Base-by-base conservation (phyloP, 2,797 vertebrate species). In the Nannoperca obscura region DNA sequence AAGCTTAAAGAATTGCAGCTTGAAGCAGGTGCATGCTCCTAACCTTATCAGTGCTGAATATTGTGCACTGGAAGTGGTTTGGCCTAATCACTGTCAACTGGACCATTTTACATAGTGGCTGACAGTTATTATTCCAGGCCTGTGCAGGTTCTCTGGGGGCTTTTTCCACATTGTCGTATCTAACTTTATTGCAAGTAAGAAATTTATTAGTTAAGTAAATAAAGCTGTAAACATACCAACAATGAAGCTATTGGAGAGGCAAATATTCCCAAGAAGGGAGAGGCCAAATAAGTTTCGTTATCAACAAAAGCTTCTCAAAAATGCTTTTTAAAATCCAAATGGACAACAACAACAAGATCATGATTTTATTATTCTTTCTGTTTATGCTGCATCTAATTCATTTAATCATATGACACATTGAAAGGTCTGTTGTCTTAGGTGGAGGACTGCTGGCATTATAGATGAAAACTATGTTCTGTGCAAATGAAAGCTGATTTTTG, bases 401-500 rank as follows among this genome's bases (percentile, higher is more conserved):
- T 49, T 36, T 32, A 62, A 42, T 12, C 22, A 1, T 24, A n/a
- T 15, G 14, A 53, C 42, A 62, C 15, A 15, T 13, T 32, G 10
- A 54, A 36, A 57, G n/a, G 5, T 53, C n/a, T 57, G 15, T 14
- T 36, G 30, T 32, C 11, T 42, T 30, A 14, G 34, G 7, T 40
- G 55, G 12, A 47, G 40, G 12, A 10, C 4, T 34, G 24, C 53
- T 19, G 38, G 27, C 52, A 57, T 13, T 66, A 34, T 20, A 22
- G 38, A 64, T 47, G 27, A 62, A 36, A 55, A 57, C 24, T 38
- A 22, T 15, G 5, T 47, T 14, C 3, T 30, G 47, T 59, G 27
- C 19, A 80, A 64, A 70, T 63, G n/a, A 70, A 34, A 57, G 40
- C 15, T 40, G 22, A 40, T 40, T 62, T 62, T 50, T 73, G 20